Percentiles rank a stretch among this genome's conserved stretches.
phyloP scores from a whole-genome alignment of 2,888 invertebrate genomes.

The Plutella xylostella region DNA sequence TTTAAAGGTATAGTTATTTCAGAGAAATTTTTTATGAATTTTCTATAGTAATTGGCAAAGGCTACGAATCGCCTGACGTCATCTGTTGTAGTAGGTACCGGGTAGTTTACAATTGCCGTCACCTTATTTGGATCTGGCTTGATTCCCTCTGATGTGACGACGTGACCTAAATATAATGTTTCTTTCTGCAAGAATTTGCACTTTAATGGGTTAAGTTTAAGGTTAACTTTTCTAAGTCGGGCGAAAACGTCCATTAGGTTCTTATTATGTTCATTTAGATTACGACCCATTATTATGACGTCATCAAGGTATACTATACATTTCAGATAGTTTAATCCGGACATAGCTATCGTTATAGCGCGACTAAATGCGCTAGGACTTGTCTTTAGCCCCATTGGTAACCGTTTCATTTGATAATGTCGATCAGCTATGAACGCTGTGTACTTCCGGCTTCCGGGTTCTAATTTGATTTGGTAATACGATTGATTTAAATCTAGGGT shows the following conservation, averaged over 20 bases:
- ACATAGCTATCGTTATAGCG: too few species aligned
- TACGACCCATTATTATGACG: background rate
- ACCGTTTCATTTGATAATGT: too few species aligned
- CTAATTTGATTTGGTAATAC: too few species aligned
- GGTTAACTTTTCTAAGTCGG: background rate
- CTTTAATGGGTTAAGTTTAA: background rate
- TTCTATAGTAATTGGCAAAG: background rate
- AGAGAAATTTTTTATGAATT: background rate
- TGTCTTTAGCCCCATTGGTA: too few species aligned
- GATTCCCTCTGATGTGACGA: background rate
- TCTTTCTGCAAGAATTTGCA: background rate
- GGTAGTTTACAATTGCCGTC: background rate
- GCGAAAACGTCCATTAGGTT: background rate
- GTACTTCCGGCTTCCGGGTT: too few species aligned
- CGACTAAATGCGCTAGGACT: too few species aligned
- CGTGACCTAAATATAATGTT: background rate
- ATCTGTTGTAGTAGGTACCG: background rate
- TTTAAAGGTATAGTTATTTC: conserved; percentile 23
- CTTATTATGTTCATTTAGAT: background rate
- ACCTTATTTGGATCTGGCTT: background rate
- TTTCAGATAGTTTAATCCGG: too few species aligned
- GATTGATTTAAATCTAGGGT: too few species aligned
- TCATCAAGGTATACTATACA: background rate
- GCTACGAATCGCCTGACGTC: background rate
- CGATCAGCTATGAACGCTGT: too few species aligned